Evolutionary conservation across 1,140 invertebrate species (phyloP).

Genomic region (Lasioglossum albipes): DNA sequence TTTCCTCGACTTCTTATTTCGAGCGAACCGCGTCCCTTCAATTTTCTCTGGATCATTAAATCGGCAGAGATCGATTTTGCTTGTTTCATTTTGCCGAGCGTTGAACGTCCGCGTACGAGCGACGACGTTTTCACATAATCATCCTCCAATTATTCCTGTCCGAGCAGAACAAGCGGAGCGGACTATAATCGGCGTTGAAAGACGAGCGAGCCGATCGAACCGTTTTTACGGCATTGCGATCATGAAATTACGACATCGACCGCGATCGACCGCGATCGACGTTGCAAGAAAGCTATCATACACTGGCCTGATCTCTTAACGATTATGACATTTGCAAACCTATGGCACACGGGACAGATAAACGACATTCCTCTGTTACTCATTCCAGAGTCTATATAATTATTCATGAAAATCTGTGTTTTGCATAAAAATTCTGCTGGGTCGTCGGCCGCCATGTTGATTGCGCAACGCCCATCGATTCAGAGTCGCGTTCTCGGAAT

Average conservation of each 20-base stretch:
- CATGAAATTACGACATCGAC: slow-evolving; percentile 1
- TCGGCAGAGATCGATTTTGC: not conserved
- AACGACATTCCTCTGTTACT: too few species aligned
- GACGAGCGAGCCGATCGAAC: not conserved
- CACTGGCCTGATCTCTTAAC: too few species aligned
- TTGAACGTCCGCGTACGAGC: not conserved
- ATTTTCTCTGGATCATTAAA: not conserved
- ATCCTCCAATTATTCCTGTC: slow-evolving; percentile 1
- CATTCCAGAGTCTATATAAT: too few species aligned
- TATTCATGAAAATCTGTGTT: too few species aligned
- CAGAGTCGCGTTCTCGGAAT: not conserved
- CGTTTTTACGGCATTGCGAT: not conserved
- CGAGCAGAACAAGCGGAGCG: not conserved
- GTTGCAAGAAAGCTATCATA: not conserved
- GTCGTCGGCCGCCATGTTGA: not conserved
- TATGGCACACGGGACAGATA: too few species aligned
- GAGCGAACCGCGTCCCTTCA: not conserved
- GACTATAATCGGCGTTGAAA: not conserved
- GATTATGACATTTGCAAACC: too few species aligned
- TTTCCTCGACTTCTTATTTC: too few species aligned
- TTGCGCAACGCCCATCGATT: not conserved
- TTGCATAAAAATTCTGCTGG: not conserved
- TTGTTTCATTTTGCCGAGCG: not conserved
- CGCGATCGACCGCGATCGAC: not conserved
- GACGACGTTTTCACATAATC: not conserved